Evolutionary conservation across 2,797 vertebrate genomes (phyloP), one percentile per base, ranked within the genome.

Genomic region (Lithobates pipiens): DNA sequence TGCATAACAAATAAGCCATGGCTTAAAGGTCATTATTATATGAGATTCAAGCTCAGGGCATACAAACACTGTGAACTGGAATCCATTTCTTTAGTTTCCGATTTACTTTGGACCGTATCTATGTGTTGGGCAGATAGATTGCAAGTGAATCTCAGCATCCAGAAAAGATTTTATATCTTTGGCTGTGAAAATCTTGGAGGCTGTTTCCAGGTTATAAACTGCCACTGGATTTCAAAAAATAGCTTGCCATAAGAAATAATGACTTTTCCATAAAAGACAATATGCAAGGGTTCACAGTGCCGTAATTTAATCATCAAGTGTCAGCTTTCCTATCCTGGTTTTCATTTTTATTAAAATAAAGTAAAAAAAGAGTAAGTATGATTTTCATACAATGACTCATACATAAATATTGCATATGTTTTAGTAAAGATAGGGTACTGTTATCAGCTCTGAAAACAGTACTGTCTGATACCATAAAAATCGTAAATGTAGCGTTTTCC

Each of bases 201-300:
- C 10, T 67, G 69, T 63, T 78, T 83, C 46, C 81, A 87, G 76
- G 61, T 70, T 83, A 83, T 75, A 83, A 79, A 80, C 86, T 83
- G 76, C 86, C 71, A 83, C 86, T 76, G 81, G 71, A 87, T 83
- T 83, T 81, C 81, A 73, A 87, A 87, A 32, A 83, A 87, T 80
- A 87, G 70, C 71, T 54, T 42, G 34, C 69, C 39, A 57, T 16
- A 1, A 34, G 44, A 75, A 83, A 78, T 75, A 87, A 83, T 84
- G 71, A 79, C 44, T 83, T 87, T 87, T 84, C 86, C 86, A 76
- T 84, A 39, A 82, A 82, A 82, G n/a, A 69, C 21, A 80, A 79
- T 34, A 87, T n/a, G 34, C 57, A 16, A 34, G 32, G 50, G 65
- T 75, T 87, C 36, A 78, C 74, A 18, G 83, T 39, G 61, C 65